Evolutionary conservation across 2,888 invertebrate genomes (phyloP), one percentile per base, ranked within the genome.

Genomic region (Tribolium freemani): DNA sequence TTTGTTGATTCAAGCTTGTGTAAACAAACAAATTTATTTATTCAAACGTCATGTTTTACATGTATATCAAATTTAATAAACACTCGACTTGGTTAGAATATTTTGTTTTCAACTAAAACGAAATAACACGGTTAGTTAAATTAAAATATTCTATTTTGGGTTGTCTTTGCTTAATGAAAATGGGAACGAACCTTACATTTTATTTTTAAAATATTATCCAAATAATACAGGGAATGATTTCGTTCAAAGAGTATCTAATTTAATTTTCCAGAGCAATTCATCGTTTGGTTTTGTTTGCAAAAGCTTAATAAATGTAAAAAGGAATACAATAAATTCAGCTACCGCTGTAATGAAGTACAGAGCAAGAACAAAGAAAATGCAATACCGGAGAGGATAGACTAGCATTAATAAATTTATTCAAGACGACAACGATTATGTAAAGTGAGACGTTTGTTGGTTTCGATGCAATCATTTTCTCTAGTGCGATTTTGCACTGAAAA

Each of bases 241-340:
- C 46, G 20, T 66, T 66, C 56, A 66, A 66, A 66, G 66, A 54
- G 56, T 63, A 60, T 50, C 54, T 66, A 66, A 66, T 66, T 66
- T 66, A 66, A 66, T 66, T 66, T 66, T 66, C 66, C 56, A 66
- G 45, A 6, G 30, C 54, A 54, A 66, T 46, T 66, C 66, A 30
- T 56, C 66, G 46, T 54, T 66, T 56, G 46, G 66, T 66, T 56
- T 56, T 56, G 66, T 66, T 66, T 66, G 66, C 54, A 48, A 46
- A 66, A 51, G 54, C 46, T 54, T 54, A 56, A 66, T 66, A 66
- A 66, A 66, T 56, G 56, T 66, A 66, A 54, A 66, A 66, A 58
- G 58, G 31, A 69, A 69, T 69, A 69, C 69, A 60, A 69, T 69
- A 69, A 69, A 69, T 69, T 60, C 69, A 53, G 51, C 45, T 11